These are phyloP conservation scores for Thamnaconus septentrionalis DNA, from an alignment of 2,113 vertebrate genomes.

Conservation along the genomic window DNA sequence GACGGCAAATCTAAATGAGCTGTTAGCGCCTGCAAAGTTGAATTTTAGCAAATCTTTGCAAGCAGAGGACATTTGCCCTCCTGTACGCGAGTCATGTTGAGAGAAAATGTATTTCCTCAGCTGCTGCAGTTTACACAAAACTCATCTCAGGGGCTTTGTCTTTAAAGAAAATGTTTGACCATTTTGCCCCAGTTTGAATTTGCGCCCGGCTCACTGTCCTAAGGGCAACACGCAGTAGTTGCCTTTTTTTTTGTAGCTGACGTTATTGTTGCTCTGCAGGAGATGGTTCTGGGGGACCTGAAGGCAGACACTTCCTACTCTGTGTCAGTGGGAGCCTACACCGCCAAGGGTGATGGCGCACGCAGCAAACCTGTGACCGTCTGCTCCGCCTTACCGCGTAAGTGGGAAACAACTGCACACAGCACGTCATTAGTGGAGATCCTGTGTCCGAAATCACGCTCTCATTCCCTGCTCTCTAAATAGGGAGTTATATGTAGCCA, in stretches of 20 bases:
- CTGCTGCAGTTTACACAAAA: neutral
- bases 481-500: too few relatives aligned
- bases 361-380: slow-evolving; percentile 89
- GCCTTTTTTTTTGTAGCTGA: neutral
- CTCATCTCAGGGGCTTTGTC: neutral
- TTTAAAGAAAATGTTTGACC: slow-evolving; percentile 5
- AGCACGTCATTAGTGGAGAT: neutral
- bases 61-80: slow-evolving; percentile 8
- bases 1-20: neutral
- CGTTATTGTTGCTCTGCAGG: slow-evolving; percentile 73
- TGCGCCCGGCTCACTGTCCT: slow-evolving; percentile 2
- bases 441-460: neutral
- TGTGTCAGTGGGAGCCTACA: slow-evolving; percentile 95
- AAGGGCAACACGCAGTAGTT: neutral
- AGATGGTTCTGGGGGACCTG: slow-evolving; percentile 89
- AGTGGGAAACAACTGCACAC: slow-evolving; percentile 37
- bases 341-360: slow-evolving; percentile 95
- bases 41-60: neutral
- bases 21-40: too few relatives aligned
- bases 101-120: neutral
- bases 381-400: slow-evolving; percentile 88
- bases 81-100: neutral
- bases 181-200: neutral
- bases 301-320: slow-evolving; percentile 93
- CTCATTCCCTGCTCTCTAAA: too few relatives aligned